Evolutionary conservation across 2,113 vertebrate genomes (phyloP).

Genomic region (Bettongia penicillata): DNA sequence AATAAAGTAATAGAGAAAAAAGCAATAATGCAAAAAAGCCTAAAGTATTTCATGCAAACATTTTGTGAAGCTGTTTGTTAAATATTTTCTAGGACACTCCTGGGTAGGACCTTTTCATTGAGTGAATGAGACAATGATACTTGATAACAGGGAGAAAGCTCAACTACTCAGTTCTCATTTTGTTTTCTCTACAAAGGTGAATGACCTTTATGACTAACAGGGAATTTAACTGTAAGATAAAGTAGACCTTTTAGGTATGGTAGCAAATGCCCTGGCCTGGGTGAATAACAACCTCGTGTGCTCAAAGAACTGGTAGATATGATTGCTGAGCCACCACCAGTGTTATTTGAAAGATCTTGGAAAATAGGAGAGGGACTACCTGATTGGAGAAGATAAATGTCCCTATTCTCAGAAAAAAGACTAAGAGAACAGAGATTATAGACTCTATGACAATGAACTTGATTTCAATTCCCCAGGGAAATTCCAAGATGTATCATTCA

Average conservation of each 20-base stretch:
- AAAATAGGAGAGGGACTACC: not conserved
- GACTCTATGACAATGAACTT: too few relatives aligned
- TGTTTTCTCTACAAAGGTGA: not conserved
- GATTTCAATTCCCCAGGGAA: too few relatives aligned
- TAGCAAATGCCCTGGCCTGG: not conserved
- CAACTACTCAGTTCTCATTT: not conserved
- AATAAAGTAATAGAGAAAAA: not conserved
- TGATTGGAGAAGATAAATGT: not conserved
- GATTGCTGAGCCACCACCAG: not conserved
- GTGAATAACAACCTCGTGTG: not conserved
- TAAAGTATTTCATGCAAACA: not conserved
- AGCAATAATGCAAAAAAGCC: not conserved
- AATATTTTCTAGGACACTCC: not conserved
- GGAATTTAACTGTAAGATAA: not conserved
- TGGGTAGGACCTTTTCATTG: not conserved
- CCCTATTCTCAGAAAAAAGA: too few relatives aligned
- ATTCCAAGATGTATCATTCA: too few relatives aligned
- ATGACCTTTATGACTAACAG: not conserved
- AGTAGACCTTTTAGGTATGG: not conserved
- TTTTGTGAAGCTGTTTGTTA: not conserved
- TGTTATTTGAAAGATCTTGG: not conserved
- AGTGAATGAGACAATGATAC: not conserved
- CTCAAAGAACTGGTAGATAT: not conserved
- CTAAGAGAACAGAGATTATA: too few relatives aligned
- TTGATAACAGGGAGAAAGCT: not conserved